These are phyloP conservation scores for Malurus splendens DNA, from an alignment of 2,797 vertebrate species.

Conservation along the genomic window DNA sequence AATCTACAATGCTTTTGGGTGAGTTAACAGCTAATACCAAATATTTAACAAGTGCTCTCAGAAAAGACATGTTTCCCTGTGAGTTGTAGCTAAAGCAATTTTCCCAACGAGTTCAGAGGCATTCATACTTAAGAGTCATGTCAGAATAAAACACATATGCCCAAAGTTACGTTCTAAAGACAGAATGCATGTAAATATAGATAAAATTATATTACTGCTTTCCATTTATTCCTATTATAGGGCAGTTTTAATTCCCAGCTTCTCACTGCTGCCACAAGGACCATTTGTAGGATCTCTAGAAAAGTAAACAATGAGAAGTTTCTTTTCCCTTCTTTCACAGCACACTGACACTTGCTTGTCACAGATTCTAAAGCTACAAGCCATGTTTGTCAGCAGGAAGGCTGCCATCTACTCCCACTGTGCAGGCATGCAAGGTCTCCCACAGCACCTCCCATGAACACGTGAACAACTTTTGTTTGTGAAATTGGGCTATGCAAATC, in stretches of 20 bases:
- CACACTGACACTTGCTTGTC: not conserved
- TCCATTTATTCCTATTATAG: not conserved
- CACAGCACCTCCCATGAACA: not conserved
- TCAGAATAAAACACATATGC: not conserved
- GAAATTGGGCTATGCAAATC: not conserved
- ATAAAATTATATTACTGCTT: not conserved
- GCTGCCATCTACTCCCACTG: not conserved
- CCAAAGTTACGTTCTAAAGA: not conserved
- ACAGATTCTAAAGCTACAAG: not conserved
- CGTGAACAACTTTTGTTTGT: accelerated
- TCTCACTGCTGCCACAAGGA: not conserved
- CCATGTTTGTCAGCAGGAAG: not conserved
- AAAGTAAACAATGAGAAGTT: not conserved
- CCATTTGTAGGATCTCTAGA: not conserved
- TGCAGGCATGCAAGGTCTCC: not conserved
- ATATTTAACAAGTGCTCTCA: not conserved
- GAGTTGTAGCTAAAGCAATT: not conserved
- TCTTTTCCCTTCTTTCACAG: not conserved
- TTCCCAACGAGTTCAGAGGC: not conserved
- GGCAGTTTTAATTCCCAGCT: not conserved
- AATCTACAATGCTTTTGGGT: not conserved
- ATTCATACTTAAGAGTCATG: not conserved
- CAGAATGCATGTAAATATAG: not conserved
- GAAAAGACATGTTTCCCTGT: not conserved
- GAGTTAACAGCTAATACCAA: not conserved